Conservation (phyloP, 2,797 vertebrate species). For the Euphonia xanthogaster region DNA sequence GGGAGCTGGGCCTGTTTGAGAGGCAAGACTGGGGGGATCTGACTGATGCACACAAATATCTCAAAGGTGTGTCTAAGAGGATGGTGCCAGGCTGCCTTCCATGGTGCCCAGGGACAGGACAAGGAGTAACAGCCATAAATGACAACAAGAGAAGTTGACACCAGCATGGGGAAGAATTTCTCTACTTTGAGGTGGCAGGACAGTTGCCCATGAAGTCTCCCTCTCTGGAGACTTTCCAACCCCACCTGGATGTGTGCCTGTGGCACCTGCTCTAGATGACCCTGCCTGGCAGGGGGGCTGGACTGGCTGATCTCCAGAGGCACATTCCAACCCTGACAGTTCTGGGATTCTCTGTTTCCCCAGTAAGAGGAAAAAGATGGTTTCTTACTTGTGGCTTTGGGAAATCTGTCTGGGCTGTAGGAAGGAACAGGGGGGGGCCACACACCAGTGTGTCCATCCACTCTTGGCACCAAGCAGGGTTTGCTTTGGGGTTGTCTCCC, state of each 20-base stretch:
- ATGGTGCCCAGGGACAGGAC: background rate
- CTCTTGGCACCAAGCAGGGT: background rate
- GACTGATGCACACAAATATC: background rate
- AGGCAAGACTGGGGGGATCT: background rate
- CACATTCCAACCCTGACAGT: background rate
- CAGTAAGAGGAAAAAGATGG: background rate
- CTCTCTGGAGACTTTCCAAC: background rate
- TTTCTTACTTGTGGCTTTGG: background rate
- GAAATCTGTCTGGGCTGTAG: background rate
- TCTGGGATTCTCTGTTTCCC: background rate
- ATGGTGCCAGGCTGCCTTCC: background rate
- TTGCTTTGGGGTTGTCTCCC: background rate
- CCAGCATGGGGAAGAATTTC: background rate
- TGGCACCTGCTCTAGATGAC: background rate
- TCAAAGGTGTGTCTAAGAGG: background rate
- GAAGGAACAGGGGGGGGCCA: background rate
- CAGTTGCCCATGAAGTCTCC: background rate
- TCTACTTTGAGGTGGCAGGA: background rate
- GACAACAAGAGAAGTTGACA: fast-evolving
- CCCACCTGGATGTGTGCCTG: background rate
- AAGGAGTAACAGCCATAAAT: background rate
- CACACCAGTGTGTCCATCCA: too few relatives aligned
- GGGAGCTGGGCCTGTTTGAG: background rate
- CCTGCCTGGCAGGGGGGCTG: background rate
- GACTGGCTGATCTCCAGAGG: background rate